A percentile compares a stretch with the other conserved stretches of the same genome.
Conservation (phyloP, 2,888 invertebrate species). For the Peribatodes rhomboidaria region DNA sequence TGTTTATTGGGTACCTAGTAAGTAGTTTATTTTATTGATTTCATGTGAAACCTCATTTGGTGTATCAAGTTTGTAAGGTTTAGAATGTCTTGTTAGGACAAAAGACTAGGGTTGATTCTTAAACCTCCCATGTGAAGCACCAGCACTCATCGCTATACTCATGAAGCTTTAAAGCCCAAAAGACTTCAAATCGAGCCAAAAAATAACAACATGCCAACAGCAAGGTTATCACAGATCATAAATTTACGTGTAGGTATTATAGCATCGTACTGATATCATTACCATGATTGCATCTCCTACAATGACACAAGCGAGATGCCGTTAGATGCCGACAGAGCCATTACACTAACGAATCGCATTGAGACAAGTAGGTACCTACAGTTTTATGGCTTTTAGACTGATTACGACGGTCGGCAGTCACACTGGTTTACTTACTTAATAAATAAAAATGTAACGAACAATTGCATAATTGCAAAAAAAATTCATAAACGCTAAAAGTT, state of each 20-base stretch:
- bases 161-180: too few relatives aligned
- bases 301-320: constrained; percentile 24
- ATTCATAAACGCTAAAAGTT: neutral
- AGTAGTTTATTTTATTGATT: too few relatives aligned
- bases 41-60: too few relatives aligned
- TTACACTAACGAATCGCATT: constrained; percentile 46
- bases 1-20: too few relatives aligned
- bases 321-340: constrained; percentile 51
- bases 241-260: too few relatives aligned
- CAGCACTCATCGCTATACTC: too few relatives aligned
- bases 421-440: constrained; percentile 33
- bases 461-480: neutral
- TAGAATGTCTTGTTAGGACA: too few relatives aligned
- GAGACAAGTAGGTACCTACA: constrained; percentile 40
- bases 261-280: constrained; percentile 3
- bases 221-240: too few relatives aligned
- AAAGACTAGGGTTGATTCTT: too few relatives aligned
- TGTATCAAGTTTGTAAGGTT: too few relatives aligned
- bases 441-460: neutral
- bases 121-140: too few relatives aligned
- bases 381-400: constrained; percentile 54
- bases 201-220: constrained; percentile 13
- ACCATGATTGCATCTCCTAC: constrained; percentile 17
- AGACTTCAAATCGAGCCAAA: too few relatives aligned
- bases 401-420: constrained; percentile 47